Percentiles rank a stretch among this genome's conserved stretches.
Conservation (phyloP, 2,797 vertebrate species). For the Diplodus puntazzo region DNA sequence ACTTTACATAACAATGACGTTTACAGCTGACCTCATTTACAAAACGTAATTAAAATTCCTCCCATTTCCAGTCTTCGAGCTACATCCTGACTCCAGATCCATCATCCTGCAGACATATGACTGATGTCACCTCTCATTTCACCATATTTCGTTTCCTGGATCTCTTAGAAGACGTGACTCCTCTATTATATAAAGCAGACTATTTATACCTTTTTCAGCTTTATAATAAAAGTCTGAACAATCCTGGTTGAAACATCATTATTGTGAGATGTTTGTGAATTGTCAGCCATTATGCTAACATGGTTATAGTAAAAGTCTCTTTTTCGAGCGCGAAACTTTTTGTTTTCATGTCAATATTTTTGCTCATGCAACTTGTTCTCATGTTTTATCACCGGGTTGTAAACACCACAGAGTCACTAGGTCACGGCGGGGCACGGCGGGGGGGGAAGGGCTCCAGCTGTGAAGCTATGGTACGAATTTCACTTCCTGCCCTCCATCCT, state of each 20-base stretch:
- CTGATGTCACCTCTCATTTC: not conserved
- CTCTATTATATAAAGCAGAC: not conserved
- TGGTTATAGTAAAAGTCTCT: not conserved
- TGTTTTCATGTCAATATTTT: slow-evolving; percentile 8
- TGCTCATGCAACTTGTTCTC: slow-evolving; percentile 44
- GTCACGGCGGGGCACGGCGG: slow-evolving; percentile 53
- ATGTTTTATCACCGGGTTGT: slow-evolving; percentile 69
- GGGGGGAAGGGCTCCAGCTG: slow-evolving; percentile 67
- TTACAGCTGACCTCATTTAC: not conserved
- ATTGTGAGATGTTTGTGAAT: not conserved
- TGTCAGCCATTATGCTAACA: not conserved
- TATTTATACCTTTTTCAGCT: not conserved
- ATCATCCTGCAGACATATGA: not conserved
- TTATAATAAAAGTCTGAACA: not conserved
- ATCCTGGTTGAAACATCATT: not conserved
- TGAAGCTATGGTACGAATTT: slow-evolving; percentile 72
- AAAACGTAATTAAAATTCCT: no score
- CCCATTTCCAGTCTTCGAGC: not conserved
- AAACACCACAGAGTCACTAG: slow-evolving; percentile 74
- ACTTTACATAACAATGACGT: no score
- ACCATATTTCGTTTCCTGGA: not conserved
- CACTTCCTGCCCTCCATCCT: slow-evolving; percentile 75
- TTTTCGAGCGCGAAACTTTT: not conserved
- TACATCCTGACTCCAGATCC: not conserved
- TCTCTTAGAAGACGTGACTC: not conserved